A percentile compares a stretch with the other conserved stretches of the same genome.
phyloP scores from a whole-genome alignment of 2,888 invertebrate species.

The Andrena dorsata region DNA sequence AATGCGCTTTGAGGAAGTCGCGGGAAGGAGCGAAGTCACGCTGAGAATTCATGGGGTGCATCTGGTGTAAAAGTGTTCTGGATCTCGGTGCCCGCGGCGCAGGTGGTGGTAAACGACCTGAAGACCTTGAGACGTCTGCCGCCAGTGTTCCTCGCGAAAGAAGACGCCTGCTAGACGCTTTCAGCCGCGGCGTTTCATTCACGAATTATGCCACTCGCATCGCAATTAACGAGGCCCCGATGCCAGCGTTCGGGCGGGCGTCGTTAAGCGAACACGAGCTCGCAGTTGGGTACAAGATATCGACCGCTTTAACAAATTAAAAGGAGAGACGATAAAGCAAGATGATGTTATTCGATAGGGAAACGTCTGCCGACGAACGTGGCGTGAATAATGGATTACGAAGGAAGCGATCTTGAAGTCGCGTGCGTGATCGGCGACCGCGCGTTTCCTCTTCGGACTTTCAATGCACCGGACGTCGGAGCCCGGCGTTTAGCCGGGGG shows the following conservation, averaged over 20 bases:
- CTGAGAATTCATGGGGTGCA: constrained; percentile 40
- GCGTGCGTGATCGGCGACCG: constrained; percentile 51
- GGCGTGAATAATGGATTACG: constrained; percentile 5
- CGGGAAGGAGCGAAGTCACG: constrained; percentile 2
- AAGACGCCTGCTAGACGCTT: constrained; percentile 57
- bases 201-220: constrained; percentile 41
- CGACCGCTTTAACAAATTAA: too few species aligned
- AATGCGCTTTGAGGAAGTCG: constrained; percentile 11
- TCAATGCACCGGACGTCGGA: constrained; percentile 54
- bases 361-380: background rate
- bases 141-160: constrained; percentile 60
- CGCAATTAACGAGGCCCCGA: constrained; percentile 16
- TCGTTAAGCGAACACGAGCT: background rate
- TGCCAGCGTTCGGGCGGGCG: background rate
- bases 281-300: background rate
- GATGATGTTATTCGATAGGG: background rate
- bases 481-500: constrained; percentile 3
- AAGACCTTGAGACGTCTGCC: constrained; percentile 82
- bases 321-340: too few species aligned
- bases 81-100: constrained; percentile 74
- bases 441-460: constrained; percentile 52
- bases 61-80: constrained; percentile 61
- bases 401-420: constrained; percentile 34
- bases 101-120: constrained; percentile 84
- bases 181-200: constrained; percentile 53